Evolutionary conservation across 64 coral and sea anemone genomes (phyloP).

Genomic region (Hydrozoanthus tunicans): DNA sequence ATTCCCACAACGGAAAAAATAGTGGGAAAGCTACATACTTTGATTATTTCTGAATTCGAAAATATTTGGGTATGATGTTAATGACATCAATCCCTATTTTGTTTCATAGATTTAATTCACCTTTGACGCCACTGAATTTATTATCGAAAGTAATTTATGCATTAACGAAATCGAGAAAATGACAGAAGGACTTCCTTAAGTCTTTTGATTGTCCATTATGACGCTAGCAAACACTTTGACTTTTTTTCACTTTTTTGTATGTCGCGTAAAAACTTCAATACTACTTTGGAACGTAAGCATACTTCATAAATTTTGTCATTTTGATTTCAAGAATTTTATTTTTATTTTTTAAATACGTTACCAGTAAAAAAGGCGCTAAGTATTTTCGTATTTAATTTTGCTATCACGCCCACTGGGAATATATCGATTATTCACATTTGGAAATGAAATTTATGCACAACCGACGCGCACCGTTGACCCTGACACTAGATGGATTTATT

Average conservation of each 20-base stretch:
- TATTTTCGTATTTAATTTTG: background rate
- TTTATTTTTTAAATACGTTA: background rate
- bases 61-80: too few species aligned
- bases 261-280: background rate
- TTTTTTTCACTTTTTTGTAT: background rate
- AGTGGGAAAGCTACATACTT: too few species aligned
- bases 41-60: too few species aligned
- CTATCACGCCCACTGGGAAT: constrained; percentile 26
- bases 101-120: background rate
- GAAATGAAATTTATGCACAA: constrained; percentile 25
- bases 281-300: background rate
- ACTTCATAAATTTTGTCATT: background rate
- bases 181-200: background rate
- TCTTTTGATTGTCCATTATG: background rate
- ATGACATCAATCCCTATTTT: too few species aligned
- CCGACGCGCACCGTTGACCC: background rate
- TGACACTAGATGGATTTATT: background rate
- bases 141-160: background rate
- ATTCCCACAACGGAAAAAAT: too few species aligned
- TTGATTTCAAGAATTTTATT: background rate
- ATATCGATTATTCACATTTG: background rate
- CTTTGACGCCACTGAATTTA: background rate
- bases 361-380: background rate
- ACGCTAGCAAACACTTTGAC: background rate
- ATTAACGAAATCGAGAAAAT: background rate